A percentile compares a stretch with the other conserved stretches of the same genome.
These are phyloP conservation scores for Drosophila testacea DNA, from an alignment of 2,888 invertebrate genomes.

Conservation along the genomic window DNA sequence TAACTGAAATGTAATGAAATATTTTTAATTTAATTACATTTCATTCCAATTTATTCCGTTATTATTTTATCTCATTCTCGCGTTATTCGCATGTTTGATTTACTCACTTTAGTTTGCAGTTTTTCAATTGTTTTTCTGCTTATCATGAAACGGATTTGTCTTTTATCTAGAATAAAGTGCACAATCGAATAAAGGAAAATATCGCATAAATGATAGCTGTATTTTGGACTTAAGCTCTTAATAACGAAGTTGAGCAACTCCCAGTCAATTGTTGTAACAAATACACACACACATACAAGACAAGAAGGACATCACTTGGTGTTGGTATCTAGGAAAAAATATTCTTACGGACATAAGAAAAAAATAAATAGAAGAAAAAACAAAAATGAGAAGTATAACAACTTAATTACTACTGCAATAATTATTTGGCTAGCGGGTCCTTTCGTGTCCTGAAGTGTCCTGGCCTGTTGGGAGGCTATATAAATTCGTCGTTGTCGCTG, in stretches of 20 bases:
- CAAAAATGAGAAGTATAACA: constrained; percentile 35
- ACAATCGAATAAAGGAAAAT: constrained; percentile 12
- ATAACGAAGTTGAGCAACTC: constrained; percentile 17
- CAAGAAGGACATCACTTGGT: constrained; percentile 11
- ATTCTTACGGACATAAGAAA: constrained; percentile 1
- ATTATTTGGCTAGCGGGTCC: constrained; percentile 47
- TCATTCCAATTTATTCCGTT: neutral
- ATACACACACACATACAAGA: neutral
- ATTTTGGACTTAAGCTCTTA: constrained; percentile 46
- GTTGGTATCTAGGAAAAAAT: neutral
- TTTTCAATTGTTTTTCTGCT: constrained; percentile 12
- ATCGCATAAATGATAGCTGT: constrained; percentile 36
- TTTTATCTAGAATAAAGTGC: constrained; percentile 25
- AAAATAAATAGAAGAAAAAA: neutral
- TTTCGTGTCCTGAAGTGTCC: constrained; percentile 8
- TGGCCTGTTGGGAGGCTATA: constrained; percentile 24
- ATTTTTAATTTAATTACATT: neutral
- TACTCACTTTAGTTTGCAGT: neutral
- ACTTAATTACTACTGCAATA: constrained; percentile 61
- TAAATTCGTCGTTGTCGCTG: constrained; percentile 42
- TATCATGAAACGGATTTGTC: constrained; percentile 14
- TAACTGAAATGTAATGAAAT: neutral
- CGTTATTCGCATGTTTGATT: neutral
- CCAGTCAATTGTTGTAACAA: constrained; percentile 5
- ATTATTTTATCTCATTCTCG: neutral